A percentile compares a stretch with the other conserved stretches of the same genome.
Conservation (phyloP, 2,888 invertebrate species). For the Agrotis puta region DNA sequence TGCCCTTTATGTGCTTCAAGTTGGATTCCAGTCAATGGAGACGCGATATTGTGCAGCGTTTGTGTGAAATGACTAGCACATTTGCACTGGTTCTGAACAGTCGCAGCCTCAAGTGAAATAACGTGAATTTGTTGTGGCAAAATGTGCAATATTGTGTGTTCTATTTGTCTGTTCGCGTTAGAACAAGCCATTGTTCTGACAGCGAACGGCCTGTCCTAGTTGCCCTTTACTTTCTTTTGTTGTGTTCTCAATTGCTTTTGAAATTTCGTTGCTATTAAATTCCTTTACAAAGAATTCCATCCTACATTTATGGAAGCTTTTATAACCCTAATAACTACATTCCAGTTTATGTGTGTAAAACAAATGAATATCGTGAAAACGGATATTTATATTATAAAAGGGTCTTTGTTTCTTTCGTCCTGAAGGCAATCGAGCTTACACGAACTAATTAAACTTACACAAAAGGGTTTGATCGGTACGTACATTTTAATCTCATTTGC, state of each 20-base stretch:
- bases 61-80: constrained; percentile 83
- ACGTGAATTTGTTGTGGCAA: constrained; percentile 79
- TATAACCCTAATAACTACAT: constrained; percentile 16
- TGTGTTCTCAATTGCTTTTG: constrained; percentile 37
- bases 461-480: constrained; percentile 68
- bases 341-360: constrained; percentile 5
- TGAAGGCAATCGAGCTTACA: constrained; percentile 52
- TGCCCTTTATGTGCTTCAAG: constrained; percentile 82
- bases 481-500: constrained; percentile 76
- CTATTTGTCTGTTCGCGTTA: constrained; percentile 68
- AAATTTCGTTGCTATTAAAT: constrained; percentile 24
- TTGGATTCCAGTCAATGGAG: constrained; percentile 81
- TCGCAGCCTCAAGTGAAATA: constrained; percentile 69
- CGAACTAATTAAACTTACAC: constrained; percentile 66
- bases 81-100: constrained; percentile 76
- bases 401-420: constrained; percentile 46
- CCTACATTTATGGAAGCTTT: background rate
- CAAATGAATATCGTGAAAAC: constrained; percentile 25
- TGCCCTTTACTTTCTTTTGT: constrained; percentile 45
- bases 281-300: constrained; percentile 20
- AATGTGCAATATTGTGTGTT: constrained; percentile 77
- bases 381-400: constrained; percentile 41
- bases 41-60: constrained; percentile 83
- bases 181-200: constrained; percentile 64
- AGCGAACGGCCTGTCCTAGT: constrained; percentile 41